A percentile compares a stretch with the other conserved stretches of the same genome.
phyloP scores from a whole-genome alignment of 2,113 vertebrate species.

The Sinocyclocheilus anophthalmus region DNA sequence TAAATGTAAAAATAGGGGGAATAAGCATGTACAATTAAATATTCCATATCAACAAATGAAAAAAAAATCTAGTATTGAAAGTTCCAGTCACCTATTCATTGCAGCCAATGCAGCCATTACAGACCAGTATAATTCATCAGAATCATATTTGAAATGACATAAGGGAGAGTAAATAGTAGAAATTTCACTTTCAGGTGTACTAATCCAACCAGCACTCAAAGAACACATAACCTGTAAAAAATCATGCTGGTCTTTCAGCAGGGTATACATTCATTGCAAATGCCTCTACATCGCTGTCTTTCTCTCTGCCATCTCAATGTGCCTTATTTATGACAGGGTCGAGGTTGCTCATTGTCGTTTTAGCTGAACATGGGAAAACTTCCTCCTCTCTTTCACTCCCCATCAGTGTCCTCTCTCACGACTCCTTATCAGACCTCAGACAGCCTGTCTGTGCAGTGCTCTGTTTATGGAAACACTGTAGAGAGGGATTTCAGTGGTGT shows the following conservation, averaged over 20 bases:
- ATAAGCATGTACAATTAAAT: too few species aligned
- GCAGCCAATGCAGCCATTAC: background rate
- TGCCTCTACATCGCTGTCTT: background rate
- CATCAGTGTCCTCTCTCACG: constrained; percentile 8
- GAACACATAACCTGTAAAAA: background rate
- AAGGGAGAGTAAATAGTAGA: too few species aligned
- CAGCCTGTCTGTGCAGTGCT: constrained; percentile 27
- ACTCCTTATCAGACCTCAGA: constrained; percentile 18
- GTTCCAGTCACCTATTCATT: background rate
- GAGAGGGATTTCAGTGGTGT: background rate
- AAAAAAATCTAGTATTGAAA: background rate
- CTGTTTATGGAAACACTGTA: constrained; percentile 39
- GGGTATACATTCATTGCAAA: background rate
- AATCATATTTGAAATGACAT: background rate
- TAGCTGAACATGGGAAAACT: constrained; percentile 41
- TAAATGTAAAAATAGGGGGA: too few species aligned
- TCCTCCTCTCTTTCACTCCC: constrained; percentile 1
- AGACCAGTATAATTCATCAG: background rate
- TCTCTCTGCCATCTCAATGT: background rate
- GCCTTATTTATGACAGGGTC: constrained; percentile 20
- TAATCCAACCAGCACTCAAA: background rate
- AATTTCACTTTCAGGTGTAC: too few species aligned
- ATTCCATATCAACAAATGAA: too few species aligned
- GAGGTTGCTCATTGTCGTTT: constrained; percentile 9
- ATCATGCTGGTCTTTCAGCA: background rate